Evolutionary conservation across 2,113 vertebrate species (phyloP).

Genomic region (Helogale parvula): DNA sequence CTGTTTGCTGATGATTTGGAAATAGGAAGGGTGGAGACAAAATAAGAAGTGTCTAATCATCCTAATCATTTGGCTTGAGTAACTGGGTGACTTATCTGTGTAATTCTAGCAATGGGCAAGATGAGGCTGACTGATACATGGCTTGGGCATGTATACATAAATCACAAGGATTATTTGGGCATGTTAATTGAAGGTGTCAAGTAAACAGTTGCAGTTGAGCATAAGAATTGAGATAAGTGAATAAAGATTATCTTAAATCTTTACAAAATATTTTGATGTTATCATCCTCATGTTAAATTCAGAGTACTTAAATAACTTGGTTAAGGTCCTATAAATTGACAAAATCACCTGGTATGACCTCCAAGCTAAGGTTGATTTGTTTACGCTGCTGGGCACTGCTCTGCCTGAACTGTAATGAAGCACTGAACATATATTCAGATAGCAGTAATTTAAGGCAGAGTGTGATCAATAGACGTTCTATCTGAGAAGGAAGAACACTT

Average conservation of each 20-base stretch:
- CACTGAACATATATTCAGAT: not conserved
- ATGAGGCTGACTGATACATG: not conserved
- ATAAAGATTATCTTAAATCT: not conserved
- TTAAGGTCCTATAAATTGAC: not conserved
- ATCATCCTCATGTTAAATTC: not conserved
- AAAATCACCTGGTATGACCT: not conserved
- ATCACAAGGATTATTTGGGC: not conserved
- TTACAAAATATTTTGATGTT: not conserved
- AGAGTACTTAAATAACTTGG: not conserved
- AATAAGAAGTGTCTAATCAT: not conserved
- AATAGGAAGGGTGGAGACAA: not conserved
- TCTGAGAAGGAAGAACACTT: not conserved
- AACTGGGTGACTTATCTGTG: not conserved
- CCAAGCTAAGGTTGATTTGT: not conserved
- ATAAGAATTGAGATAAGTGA: not conserved
- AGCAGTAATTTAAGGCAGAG: not conserved
- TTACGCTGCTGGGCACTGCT: not conserved
- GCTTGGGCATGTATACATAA: not conserved
- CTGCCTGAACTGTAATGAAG: not conserved
- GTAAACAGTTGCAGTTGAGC: not conserved
- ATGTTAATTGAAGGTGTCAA: not conserved
- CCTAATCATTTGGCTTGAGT: not conserved
- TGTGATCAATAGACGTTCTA: not conserved
- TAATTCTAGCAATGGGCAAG: not conserved
- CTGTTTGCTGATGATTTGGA: not conserved